Evolutionary conservation across 2,797 vertebrate species (phyloP).

Genomic region (Avahi laniger): DNA sequence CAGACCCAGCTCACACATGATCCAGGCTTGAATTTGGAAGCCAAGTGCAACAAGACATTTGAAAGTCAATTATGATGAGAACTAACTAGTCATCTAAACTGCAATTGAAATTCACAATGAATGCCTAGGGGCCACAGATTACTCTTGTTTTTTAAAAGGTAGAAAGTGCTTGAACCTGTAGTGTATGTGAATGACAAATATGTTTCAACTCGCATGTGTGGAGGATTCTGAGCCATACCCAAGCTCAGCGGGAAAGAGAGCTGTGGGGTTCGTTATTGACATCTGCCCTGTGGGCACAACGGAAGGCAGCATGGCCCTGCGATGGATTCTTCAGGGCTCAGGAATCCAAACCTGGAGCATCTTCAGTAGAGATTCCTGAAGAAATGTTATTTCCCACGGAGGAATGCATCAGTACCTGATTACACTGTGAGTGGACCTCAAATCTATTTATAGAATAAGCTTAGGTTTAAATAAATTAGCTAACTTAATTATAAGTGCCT

Average conservation of each 20-base stretch:
- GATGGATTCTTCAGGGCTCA: too few relatives aligned
- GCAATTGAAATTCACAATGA: not conserved
- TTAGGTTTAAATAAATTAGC: not conserved
- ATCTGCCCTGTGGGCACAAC: not conserved
- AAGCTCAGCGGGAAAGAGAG: not conserved
- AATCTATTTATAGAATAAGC: not conserved
- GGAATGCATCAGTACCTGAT: not conserved
- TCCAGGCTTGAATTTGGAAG: not conserved
- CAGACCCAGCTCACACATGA: not conserved
- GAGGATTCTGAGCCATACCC: not conserved
- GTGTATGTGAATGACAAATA: not conserved
- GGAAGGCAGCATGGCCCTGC: not conserved
- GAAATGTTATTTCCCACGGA: slow-evolving; percentile 7
- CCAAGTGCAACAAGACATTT: not conserved
- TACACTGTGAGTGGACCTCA: not conserved
- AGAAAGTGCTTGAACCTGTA: slow-evolving; percentile 29
- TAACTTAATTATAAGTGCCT: not conserved
- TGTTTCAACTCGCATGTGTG: not conserved
- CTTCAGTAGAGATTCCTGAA: not conserved
- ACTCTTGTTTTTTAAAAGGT: slow-evolving; percentile 15
- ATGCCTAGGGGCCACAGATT: not conserved
- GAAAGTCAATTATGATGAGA: not conserved
- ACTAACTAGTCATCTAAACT: not conserved
- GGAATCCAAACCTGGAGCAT: not conserved
- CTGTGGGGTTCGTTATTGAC: not conserved